Conservation (phyloP, 2,888 invertebrate species). For the Stegana nigrithorax region DNA sequence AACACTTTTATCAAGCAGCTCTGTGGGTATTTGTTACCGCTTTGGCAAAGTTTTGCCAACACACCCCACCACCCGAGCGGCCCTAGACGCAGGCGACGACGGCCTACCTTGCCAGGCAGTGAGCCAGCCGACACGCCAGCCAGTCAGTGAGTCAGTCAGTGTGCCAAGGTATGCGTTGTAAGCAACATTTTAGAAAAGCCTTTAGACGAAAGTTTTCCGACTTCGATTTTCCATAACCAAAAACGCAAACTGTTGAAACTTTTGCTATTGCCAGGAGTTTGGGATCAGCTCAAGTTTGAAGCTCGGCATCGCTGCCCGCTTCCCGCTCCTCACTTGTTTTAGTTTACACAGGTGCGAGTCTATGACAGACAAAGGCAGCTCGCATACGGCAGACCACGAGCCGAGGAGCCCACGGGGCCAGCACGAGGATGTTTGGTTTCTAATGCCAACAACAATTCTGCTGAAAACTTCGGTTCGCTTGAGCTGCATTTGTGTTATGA, state of each 20-base stretch:
- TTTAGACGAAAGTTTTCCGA: constrained; percentile 1
- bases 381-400: neutral
- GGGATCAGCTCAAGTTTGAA: constrained; percentile 1
- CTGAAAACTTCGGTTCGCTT: constrained; percentile 1
- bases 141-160: too few relatives aligned
- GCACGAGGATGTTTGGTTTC: too few relatives aligned
- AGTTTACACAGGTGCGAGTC: neutral
- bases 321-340: too few relatives aligned
- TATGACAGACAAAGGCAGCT: too few relatives aligned
- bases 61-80: constrained; percentile 14
- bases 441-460: constrained; percentile 1
- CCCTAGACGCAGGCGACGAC: too few relatives aligned
- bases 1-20: constrained; percentile 57
- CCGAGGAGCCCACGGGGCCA: too few relatives aligned
- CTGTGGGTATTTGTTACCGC: constrained; percentile 57
- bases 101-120: neutral
- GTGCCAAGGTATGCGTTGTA: too few relatives aligned
- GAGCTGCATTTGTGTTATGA: constrained; percentile 2
- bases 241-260: constrained; percentile 61
- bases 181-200: neutral
- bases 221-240: constrained; percentile 24
- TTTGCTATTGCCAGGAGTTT: constrained; percentile 36
- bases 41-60: constrained; percentile 49
- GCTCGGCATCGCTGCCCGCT: too few relatives aligned
- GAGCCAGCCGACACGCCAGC: too few relatives aligned